These are phyloP conservation scores for Exephanes ischioxanthus DNA, from an alignment of 2,888 invertebrate genomes.

Conservation along the genomic window DNA sequence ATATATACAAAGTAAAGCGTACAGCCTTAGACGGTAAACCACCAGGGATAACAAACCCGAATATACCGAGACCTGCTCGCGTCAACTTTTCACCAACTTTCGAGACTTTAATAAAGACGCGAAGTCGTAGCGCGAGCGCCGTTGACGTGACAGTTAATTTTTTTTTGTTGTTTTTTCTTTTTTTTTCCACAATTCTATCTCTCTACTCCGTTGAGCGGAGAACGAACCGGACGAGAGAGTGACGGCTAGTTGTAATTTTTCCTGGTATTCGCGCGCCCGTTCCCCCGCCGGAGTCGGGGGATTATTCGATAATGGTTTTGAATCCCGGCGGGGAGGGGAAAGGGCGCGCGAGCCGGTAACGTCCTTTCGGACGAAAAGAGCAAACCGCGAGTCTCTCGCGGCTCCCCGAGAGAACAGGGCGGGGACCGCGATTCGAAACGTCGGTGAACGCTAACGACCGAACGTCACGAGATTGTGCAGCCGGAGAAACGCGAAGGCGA, in stretches of 20 bases:
- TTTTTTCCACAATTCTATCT: background rate
- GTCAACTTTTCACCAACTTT: constrained; percentile 48
- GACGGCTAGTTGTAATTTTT: constrained; percentile 63
- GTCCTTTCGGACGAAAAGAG: constrained; percentile 72
- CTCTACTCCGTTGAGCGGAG: background rate
- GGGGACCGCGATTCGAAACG: constrained; percentile 67
- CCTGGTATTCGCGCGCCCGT: constrained; percentile 52
- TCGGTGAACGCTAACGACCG: constrained; percentile 76
- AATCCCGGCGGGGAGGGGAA: background rate
- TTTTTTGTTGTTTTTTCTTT: constrained; percentile 17
- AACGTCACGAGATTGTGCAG: constrained; percentile 78
- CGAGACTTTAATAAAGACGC: constrained; percentile 55
- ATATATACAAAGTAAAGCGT: background rate
- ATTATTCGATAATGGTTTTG: constrained; percentile 47
- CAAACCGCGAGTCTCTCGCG: constrained; percentile 68
- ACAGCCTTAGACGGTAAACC: constrained; percentile 29
- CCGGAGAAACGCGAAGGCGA: constrained; percentile 73
- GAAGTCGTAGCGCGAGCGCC: constrained; percentile 37
- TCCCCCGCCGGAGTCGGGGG: constrained; percentile 11
- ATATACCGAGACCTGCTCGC: constrained; percentile 40
- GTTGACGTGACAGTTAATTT: constrained; percentile 51
- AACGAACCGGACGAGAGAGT: constrained; percentile 32
- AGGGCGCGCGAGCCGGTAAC: background rate
- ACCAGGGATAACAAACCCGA: constrained; percentile 21
- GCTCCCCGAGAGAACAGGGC: constrained; percentile 65